Evolutionary conservation across 37 sponge, comb jelly and placozoan genomes (phyloP).

Genomic region (Spongia lamella): DNA sequence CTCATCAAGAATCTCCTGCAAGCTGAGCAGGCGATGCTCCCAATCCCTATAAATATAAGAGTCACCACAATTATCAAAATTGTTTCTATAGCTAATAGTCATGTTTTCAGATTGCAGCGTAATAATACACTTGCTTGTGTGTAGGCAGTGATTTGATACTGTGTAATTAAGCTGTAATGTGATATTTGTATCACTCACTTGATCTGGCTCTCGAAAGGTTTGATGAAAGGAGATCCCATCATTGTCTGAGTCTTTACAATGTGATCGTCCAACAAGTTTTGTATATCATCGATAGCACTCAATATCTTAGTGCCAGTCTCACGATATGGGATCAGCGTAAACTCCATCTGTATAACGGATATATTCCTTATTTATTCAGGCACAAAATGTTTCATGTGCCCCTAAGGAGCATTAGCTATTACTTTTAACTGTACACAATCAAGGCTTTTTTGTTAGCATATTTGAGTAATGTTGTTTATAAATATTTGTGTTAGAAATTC

Average conservation of each 20-base stretch:
- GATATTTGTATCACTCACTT: slow-evolving; percentile 43
- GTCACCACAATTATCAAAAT: background rate
- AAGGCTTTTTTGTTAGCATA: too few species aligned
- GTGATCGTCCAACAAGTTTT: slow-evolving; percentile 97
- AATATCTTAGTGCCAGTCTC: slow-evolving; percentile 98
- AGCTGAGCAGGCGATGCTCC: slow-evolving; percentile 90
- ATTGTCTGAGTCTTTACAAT: slow-evolving; percentile 99
- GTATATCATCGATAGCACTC: slow-evolving; percentile 93
- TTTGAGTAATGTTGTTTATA: too few species aligned
- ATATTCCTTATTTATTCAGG: too few species aligned
- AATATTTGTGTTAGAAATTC: too few species aligned
- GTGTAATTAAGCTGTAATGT: too few species aligned
- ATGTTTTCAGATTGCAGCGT: background rate
- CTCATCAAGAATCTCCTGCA: slow-evolving; percentile 98
- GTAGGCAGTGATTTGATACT: background rate
- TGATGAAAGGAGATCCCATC: slow-evolving; percentile 99
- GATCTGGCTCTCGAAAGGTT: slow-evolving; percentile 93
- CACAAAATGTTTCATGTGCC: too few species aligned
- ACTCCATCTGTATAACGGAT: slow-evolving; percentile 73
- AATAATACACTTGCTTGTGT: background rate
- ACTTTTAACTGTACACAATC: too few species aligned
- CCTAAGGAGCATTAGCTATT: too few species aligned
- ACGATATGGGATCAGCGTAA: slow-evolving; percentile 82
- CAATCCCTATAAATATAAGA: slow-evolving; percentile 62
- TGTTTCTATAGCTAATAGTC: background rate